Evolutionary conservation across 2,113 vertebrate genomes (phyloP).

Genomic region (Coptodon bakossiorum): DNA sequence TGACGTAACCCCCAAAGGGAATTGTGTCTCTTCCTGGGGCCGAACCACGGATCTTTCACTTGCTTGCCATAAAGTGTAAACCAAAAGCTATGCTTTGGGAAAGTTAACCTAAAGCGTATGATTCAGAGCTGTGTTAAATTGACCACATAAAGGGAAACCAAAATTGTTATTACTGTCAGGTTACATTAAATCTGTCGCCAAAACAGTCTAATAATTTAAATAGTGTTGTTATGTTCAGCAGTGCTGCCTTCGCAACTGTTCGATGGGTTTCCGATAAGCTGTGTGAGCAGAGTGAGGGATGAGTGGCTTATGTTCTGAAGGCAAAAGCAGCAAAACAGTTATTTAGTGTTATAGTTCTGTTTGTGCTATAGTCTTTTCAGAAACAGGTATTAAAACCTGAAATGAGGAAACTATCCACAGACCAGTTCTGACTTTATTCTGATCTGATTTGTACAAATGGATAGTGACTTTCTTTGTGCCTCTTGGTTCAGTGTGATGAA

Average conservation of each 20-base stretch:
- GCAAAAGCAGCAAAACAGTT: neutral
- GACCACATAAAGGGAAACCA: neutral
- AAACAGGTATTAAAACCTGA: neutral
- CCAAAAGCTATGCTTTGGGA: neutral
- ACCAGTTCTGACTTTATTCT: neutral
- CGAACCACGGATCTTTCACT: neutral
- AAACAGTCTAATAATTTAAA: neutral
- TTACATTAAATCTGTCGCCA: neutral
- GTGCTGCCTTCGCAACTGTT: neutral
- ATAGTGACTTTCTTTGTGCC: neutral
- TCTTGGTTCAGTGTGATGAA: neutral
- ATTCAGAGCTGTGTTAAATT: neutral
- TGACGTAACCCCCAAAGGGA: neutral
- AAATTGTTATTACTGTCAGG: neutral
- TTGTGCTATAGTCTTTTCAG: neutral
- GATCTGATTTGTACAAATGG: neutral
- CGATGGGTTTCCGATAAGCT: neutral
- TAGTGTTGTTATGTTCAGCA: neutral
- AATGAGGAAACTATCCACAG: neutral
- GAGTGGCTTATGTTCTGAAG: neutral
- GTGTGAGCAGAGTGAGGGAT: neutral
- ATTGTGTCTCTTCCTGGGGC: neutral
- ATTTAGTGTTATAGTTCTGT: neutral
- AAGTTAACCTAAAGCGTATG: neutral
- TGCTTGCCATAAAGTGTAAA: neutral